These are phyloP conservation scores for Pitta sordida DNA, from an alignment of 2,113 vertebrate genomes.

Conservation along the genomic window DNA sequence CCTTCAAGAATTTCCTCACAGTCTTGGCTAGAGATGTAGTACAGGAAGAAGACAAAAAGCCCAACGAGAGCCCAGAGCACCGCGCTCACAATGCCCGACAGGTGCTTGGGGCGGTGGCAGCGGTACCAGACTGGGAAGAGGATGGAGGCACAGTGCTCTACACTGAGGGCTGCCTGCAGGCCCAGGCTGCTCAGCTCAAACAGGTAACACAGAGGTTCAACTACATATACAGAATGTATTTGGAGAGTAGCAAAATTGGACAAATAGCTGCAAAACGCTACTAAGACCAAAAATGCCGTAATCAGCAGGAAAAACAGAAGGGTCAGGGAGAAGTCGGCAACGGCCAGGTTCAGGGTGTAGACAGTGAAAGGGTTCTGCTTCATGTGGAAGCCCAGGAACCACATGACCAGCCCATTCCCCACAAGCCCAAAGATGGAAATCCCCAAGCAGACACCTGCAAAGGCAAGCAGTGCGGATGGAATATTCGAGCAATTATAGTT, in stretches of 20 bases:
- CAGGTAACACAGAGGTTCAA: neutral
- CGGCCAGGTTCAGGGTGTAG: slow-evolving; percentile 66
- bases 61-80: neutral
- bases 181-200: neutral
- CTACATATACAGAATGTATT: too few species aligned
- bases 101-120: neutral
- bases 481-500: too few species aligned
- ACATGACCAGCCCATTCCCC: slow-evolving; percentile 58
- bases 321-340: slow-evolving; percentile 46
- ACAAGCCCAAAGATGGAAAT: slow-evolving; percentile 32
- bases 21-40: neutral
- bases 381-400: slow-evolving; percentile 54
- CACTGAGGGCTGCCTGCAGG: neutral
- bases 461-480: too few species aligned
- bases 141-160: neutral
- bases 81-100: neutral
- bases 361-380: slow-evolving; percentile 57
- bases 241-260: too few species aligned
- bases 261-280: too few species aligned
- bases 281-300: neutral
- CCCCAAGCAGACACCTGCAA: neutral
- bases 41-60: neutral
- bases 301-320: neutral
- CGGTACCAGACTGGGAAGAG: neutral
- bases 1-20: neutral